Evolutionary conservation across 1,140 invertebrate species (phyloP), one percentile per base, ranked within the genome.

Genomic region (Drosophila eugracilis): DNA sequence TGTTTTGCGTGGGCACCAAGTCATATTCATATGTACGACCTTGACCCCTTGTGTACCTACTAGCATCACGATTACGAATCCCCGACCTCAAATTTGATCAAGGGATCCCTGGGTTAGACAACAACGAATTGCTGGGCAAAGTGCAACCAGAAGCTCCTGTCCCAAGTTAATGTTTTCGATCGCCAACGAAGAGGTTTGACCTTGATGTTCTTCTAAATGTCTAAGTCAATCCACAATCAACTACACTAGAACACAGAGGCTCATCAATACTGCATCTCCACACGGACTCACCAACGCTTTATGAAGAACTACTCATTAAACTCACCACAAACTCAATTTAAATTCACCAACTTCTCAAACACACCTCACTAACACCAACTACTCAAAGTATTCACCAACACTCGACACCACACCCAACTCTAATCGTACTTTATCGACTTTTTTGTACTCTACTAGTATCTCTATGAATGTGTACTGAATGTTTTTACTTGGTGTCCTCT

Each of bases 401-500:
- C 22, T 42, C 26, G 48, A 55, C 24, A 41, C 19, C 47, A 62
- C 45, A 34, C 32, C 24, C 37, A 37, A 28, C 32, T 60, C 48
- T 53, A 50, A 72, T 41, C 42, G 48, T 36, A 59, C 17, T 41
- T 58, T 50, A 47, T 42, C 28, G 28, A 54, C 44, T 49, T 73
- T 83, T 60, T 73, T 65, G 49, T 72, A 79, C 30, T 52, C 66
- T 72, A 60, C 37, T 44, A 39, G 47, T 74, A 74, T 53, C 34
- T 44, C 66, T 76, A 70, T 86, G 22, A 50, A 75, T 75, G 70
- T 86, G 83, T 78, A 86, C 70, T 86, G 70, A 75, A 83, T 86
- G 78, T 83, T 75, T 75, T 78, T 72, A 83, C 83, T 88, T 86
- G 83, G 83, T 86, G 83, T 86, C 83, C 83, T 72, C 65, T 72